Conservation (phyloP, 1,140 invertebrate species). For the Drosophila arawakana region DNA sequence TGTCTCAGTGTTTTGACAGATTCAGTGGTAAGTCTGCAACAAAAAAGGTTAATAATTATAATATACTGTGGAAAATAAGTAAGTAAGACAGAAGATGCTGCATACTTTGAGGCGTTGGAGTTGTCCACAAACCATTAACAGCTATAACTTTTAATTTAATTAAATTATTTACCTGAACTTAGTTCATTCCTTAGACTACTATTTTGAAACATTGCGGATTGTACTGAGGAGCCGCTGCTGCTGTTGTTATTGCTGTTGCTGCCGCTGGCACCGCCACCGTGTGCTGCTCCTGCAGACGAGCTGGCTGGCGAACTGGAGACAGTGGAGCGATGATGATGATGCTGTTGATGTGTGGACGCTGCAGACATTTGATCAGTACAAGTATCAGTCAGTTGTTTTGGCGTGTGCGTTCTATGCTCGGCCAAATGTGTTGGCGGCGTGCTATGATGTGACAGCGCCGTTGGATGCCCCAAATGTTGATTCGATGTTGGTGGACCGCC, state of each 20-base stretch:
- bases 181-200: conserved; percentile 83
- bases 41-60: conserved; percentile 10
- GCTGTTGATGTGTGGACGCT: conserved; percentile 49
- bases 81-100: too few relatives aligned
- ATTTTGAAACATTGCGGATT: conserved; percentile 78
- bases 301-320: conserved; percentile 70
- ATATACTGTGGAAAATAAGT: not conserved
- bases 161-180: conserved; percentile 72
- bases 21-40: conserved; percentile 83
- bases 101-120: too few relatives aligned
- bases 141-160: too few relatives aligned
- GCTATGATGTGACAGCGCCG: conserved; percentile 51
- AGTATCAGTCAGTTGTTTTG: conserved; percentile 81
- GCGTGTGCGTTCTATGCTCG: conserved; percentile 56
- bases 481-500: conserved; percentile 60
- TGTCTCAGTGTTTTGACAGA: conserved; percentile 83
- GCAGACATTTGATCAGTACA: conserved; percentile 76
- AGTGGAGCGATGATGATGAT: conserved; percentile 59
- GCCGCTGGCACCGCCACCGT: conserved; percentile 31
- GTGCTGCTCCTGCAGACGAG: conserved; percentile 54
- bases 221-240: conserved; percentile 60
- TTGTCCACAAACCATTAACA: too few relatives aligned
- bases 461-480: conserved; percentile 55
- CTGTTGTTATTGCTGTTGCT: conserved; percentile 29
- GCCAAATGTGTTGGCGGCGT: conserved; percentile 65